Base-by-base conservation (phyloP, 2,888 invertebrate genomes). In the Nasonovia ribisnigri region DNA sequence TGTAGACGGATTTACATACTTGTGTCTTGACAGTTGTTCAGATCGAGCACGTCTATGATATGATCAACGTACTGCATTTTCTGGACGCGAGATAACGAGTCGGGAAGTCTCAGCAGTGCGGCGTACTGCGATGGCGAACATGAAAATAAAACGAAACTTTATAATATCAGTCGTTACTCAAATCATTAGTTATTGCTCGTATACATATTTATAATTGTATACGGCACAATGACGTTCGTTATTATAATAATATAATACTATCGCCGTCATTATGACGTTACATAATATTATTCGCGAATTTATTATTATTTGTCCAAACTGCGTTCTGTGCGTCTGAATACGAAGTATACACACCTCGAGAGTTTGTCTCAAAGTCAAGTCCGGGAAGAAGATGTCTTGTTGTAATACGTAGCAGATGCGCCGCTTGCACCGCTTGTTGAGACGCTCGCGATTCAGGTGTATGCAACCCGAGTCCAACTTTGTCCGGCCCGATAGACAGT, bases 361-460 rank as follows among this genome's bases (percentile, higher is more conserved):
- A 10, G 98, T 98, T 96, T 98, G 97, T 95, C 97, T 96, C 94
- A 98, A 96, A 3, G 98, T 98, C 95, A 98, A 96, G 95, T 97
- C 97, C 91, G 98, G 97, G 95, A 98, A 97, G 96, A 98, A 98
- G 94, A 98, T 97, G 95, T 98, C 98, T 95, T 98, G 97, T 95
- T 98, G 98, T 94, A 98, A 96, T 88, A 98, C 98, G 96, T 98
- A 98, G 95, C 97, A 97, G 95, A 98, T 97, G 95, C 97, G 97
- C 95, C 98, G 96, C 95, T 97, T 97, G 96, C 97, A 97, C 95
- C 97, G 96, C 95, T 97, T 97, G 95, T 97, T 97, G 94, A 97
- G 96, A 51, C 96, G 96, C 95, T 97, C 96, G 43, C 97, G 97
- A 95, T 97, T 97, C 94, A 97, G 96, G 95, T 96, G 96, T 95